Base-by-base conservation (phyloP, 2,113 vertebrate species). In the Indicator indicator region DNA sequence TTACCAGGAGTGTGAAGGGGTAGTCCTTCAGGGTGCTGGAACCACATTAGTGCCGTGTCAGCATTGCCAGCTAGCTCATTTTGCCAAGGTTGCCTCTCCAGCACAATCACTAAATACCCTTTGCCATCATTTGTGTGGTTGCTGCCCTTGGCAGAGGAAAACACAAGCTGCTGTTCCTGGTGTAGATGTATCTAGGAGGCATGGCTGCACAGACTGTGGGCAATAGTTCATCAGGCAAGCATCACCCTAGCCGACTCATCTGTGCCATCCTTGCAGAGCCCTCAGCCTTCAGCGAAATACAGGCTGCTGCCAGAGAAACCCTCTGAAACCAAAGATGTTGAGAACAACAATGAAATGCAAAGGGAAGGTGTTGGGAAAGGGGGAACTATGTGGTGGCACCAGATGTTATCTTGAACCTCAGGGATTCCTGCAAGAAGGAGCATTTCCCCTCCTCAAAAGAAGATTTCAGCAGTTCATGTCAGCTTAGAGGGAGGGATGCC, bases 261-360 rank as follows among this genome's bases (percentile, higher is more conserved):
- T 14, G 4, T 26, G 38, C 28, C 1, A 0, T 24, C 11, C 28
- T 62, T 0, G 0, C 4, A 1, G 58, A 63, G 69, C 5, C 38
- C 23, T 80, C 59, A n/a, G 30, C 20, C 59, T 50, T 28, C 52
- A 46, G 14, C 28, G 52, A n/a, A 20, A 92, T 69, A 75, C 15
- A 83, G 28, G 27, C 1, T 0, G 21, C 32, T 68, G 76, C 12
- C 1, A 2, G 30, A 44, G 17, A 52, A 54, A 17, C 40, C 30
- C 27, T 50, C 23, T 2, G 5, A 77, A 83, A 71, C 16, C 30
- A 71, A 73, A 67, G 11, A 21, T 36, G 28, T 11, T 3, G 12
- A 74, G 65, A 70, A 52, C 4, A 46, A 46, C 36, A 48, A 21
- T 10, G 11, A 88, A 81, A 77, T 10, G 33, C 24, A 9, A 82